Evolutionary conservation across 2,888 invertebrate species (phyloP).

Genomic region (Dryadula phaetusa): DNA sequence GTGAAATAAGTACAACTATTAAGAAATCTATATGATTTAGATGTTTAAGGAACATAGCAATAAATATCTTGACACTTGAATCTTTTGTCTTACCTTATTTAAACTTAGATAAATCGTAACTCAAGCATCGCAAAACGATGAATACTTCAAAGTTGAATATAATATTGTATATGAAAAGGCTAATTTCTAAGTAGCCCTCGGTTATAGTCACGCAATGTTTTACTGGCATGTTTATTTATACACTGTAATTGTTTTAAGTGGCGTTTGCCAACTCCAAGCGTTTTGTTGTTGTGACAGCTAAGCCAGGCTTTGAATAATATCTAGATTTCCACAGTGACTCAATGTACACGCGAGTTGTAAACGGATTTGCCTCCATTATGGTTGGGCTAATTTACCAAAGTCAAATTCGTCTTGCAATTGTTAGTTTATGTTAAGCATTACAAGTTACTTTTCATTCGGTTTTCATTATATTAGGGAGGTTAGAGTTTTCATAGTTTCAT

Average conservation of each 20-base stretch:
- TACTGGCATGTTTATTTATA: constrained; percentile 32
- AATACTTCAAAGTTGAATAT: constrained; percentile 2
- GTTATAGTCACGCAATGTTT: constrained; percentile 25
- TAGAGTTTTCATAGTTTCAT: too few species aligned
- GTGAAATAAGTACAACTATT: too few species aligned
- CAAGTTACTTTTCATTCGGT: neutral
- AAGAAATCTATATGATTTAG: too few species aligned
- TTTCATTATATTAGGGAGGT: too few species aligned
- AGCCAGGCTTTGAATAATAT: constrained; percentile 43
- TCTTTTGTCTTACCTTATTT: neutral
- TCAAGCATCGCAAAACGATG: neutral
- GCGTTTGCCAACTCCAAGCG: constrained; percentile 26
- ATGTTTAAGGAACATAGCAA: too few species aligned
- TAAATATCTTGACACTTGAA: neutral
- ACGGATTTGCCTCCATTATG: constrained; percentile 18
- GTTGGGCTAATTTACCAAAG: constrained; percentile 1
- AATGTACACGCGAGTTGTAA: constrained; percentile 16
- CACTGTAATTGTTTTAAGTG: constrained; percentile 30
- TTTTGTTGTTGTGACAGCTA: constrained; percentile 40
- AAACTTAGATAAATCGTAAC: too few species aligned
- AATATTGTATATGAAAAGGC: constrained; percentile 21
- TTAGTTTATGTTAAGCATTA: neutral
- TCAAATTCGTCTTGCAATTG: constrained; percentile 10
- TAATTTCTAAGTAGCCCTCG: constrained; percentile 23
- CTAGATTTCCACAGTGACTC: constrained; percentile 33